Conservation (phyloP, 2,797 vertebrate genomes). For the Diceros bicornis region DNA sequence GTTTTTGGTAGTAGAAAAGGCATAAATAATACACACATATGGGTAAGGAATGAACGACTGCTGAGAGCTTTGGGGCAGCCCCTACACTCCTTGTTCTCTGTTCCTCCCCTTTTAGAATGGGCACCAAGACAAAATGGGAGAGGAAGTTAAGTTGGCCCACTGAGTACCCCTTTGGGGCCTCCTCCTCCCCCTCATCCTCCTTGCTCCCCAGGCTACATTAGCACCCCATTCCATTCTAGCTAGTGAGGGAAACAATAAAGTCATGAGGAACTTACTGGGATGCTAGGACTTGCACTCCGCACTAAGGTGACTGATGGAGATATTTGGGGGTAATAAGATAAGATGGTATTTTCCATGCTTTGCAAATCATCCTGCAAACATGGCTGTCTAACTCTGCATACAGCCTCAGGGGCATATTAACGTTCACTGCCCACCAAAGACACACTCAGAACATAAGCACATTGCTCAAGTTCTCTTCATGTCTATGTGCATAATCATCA, state of each 20-base stretch:
- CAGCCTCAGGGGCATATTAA: neutral
- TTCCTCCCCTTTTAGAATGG: neutral
- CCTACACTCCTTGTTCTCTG: neutral
- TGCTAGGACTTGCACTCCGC: neutral
- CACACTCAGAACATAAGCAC: neutral
- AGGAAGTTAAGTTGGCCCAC: neutral
- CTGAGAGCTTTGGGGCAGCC: neutral
- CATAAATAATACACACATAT: neutral
- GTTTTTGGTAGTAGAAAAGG: constrained; percentile 24
- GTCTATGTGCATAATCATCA: neutral
- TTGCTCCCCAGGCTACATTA: neutral
- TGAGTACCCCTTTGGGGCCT: neutral
- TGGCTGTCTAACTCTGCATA: neutral
- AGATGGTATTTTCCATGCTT: neutral
- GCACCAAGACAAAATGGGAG: neutral
- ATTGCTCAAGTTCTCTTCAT: neutral
- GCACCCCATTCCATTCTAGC: neutral
- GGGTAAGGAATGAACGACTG: neutral
- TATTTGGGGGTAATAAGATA: no score
- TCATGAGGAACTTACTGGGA: neutral
- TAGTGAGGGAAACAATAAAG: neutral
- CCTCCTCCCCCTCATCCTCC: neutral
- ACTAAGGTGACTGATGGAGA: neutral
- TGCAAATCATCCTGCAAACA: neutral
- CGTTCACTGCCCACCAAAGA: neutral